Percentiles rank a stretch among this genome's conserved stretches.
Conservation (phyloP, 2,888 invertebrate genomes). For the Hymenopus coronatus region DNA sequence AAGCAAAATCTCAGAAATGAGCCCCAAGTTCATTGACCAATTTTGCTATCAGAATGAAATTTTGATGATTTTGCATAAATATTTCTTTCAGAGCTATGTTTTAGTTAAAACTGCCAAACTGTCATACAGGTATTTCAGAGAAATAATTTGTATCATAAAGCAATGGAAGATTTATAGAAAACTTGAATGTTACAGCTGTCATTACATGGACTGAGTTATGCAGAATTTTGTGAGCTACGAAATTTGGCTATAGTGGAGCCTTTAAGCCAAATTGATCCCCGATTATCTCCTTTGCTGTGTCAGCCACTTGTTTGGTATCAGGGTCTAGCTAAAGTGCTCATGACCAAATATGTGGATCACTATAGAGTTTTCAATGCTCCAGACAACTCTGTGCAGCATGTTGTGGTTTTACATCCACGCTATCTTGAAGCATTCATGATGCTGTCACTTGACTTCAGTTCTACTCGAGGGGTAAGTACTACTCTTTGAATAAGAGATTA, state of each 20-base stretch:
- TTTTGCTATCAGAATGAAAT: not conserved
- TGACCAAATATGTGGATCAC: conserved; percentile 58
- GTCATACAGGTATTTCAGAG: not conserved
- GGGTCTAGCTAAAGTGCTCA: conserved; percentile 57
- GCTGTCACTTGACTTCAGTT: conserved; percentile 58
- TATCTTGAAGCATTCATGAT: conserved; percentile 65
- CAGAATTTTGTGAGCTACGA: conserved; percentile 64
- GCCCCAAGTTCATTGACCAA: not conserved
- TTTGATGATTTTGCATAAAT: not conserved
- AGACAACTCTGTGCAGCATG: conserved; percentile 59
- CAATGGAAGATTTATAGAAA: not conserved
- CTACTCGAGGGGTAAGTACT: conserved; percentile 55
- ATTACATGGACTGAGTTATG: conserved; percentile 50
- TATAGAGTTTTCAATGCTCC: conserved; percentile 57
- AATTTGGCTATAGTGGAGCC: conserved; percentile 57
- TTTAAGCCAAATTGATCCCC: conserved; percentile 57
- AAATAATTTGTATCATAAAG: not conserved
- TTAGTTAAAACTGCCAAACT: not conserved
- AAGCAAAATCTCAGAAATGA: no score
- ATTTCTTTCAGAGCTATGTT: not conserved
- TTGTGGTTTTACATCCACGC: conserved; percentile 61
- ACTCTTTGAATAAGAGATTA: not conserved
- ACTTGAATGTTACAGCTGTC: not conserved
- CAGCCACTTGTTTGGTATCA: conserved; percentile 66
- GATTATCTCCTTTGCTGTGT: conserved; percentile 56